phyloP scores from a whole-genome alignment of 2,113 vertebrate genomes.

The Halichoeres trimaculatus region DNA sequence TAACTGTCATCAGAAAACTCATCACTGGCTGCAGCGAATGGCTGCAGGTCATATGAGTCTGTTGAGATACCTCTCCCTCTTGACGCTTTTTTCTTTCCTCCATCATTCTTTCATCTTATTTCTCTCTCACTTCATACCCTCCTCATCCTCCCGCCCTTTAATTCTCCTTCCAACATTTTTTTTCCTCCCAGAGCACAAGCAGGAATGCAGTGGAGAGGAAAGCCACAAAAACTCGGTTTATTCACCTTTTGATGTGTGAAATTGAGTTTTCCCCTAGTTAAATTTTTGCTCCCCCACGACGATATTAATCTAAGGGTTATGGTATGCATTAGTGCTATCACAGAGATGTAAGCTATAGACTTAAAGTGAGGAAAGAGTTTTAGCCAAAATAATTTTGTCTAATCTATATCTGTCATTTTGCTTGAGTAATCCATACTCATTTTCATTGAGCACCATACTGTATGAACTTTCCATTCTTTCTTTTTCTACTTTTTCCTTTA shows the following conservation, averaged over 20 bases:
- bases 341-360: neutral
- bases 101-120: constrained; percentile 31
- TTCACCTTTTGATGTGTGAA: constrained; percentile 75
- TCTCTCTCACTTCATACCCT: constrained; percentile 24
- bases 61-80: constrained; percentile 23
- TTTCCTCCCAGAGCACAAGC: constrained; percentile 39
- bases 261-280: constrained; percentile 58
- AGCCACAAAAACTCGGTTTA: constrained; percentile 56
- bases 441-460: no score
- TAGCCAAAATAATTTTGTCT: neutral
- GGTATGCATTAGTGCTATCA: neutral
- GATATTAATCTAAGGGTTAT: constrained; percentile 30
- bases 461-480: neutral
- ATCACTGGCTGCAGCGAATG: constrained; percentile 39
- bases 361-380: neutral
- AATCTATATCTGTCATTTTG: no score
- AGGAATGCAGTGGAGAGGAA: constrained; percentile 56
- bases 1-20: constrained; percentile 54
- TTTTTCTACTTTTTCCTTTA: neutral
- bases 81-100: neutral
- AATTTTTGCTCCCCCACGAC: neutral
- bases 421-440: no score
- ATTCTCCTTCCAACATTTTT: constrained; percentile 45
- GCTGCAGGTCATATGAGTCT: constrained; percentile 45
- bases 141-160: constrained; percentile 41